These are phyloP conservation scores for Mus minutoides DNA, from an alignment of 2,797 vertebrate species.

Conservation along the genomic window DNA sequence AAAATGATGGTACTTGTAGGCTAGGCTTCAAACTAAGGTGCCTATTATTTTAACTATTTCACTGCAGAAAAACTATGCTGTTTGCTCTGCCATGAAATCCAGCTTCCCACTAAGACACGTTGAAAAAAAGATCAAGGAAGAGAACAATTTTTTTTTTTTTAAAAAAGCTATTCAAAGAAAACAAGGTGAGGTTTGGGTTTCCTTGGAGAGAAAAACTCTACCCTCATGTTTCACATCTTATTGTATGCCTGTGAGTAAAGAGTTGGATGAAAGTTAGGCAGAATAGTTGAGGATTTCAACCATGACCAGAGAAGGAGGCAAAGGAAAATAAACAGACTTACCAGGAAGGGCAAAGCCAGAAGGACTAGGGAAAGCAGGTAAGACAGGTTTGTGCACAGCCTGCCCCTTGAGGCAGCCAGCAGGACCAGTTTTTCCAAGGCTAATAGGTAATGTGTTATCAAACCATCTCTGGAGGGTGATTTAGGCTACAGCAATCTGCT, in stretches of 20 bases:
- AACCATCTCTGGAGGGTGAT: background rate
- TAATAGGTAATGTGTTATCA: constrained; percentile 63
- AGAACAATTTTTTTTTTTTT: background rate
- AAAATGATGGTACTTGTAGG: background rate
- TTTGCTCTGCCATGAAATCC: background rate
- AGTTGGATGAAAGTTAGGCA: background rate
- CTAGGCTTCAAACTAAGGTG: background rate
- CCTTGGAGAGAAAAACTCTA: background rate
- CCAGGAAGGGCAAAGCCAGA: background rate
- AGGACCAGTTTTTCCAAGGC: constrained; percentile 43
- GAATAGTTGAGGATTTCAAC: background rate
- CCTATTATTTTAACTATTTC: constrained; percentile 3
- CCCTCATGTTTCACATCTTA: background rate
- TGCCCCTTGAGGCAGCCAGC: background rate
- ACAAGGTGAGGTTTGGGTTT: background rate
- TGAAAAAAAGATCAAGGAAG: constrained; percentile 2
- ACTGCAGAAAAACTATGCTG: background rate
- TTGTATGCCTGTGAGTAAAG: background rate
- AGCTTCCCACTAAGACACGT: background rate
- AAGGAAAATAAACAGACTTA: background rate
- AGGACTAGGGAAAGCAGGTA: background rate
- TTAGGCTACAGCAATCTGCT: background rate
- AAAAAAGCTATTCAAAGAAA: background rate
- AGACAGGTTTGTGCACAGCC: constrained; percentile 25
- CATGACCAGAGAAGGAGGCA: background rate